Conservation (phyloP, 2,888 invertebrate species). For the Prenolepis imparis region DNA sequence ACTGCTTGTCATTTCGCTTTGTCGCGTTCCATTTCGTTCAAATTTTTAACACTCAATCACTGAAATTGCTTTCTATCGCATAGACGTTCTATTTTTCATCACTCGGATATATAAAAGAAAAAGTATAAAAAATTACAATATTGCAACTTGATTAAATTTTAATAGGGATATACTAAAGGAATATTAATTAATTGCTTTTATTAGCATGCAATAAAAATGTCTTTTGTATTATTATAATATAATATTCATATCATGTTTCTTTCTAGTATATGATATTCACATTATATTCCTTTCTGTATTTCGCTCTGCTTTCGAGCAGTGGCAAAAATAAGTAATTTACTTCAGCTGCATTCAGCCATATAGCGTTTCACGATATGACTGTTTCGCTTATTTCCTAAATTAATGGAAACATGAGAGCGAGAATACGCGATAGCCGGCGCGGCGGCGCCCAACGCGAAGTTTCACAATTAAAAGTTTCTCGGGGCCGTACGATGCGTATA, state of each 20-base stretch:
- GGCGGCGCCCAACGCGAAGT: conserved; percentile 32
- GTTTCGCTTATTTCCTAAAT: conserved; percentile 29
- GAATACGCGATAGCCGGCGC: background rate
- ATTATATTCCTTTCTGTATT: background rate
- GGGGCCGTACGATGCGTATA: background rate
- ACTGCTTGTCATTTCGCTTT: background rate
- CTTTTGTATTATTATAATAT: background rate
- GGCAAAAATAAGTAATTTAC: background rate
- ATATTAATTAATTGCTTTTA: background rate
- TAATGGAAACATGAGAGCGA: conserved; percentile 14
- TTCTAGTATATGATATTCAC: background rate
- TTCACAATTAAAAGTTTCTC: conserved; percentile 49
- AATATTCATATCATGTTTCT: background rate
- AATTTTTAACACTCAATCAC: conserved; percentile 2
- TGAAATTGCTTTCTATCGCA: background rate
- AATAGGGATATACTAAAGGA: background rate
- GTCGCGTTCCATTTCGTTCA: background rate
- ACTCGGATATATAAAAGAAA: background rate
- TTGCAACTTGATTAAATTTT: background rate
- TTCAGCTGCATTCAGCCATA: background rate
- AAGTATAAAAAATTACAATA: background rate
- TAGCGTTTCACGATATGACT: conserved; percentile 11
- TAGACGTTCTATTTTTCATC: background rate
- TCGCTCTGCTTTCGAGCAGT: background rate
- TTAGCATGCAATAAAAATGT: background rate